Conservation (phyloP, 1,140 invertebrate genomes). For the Diachasmimorpha longicaudata region DNA sequence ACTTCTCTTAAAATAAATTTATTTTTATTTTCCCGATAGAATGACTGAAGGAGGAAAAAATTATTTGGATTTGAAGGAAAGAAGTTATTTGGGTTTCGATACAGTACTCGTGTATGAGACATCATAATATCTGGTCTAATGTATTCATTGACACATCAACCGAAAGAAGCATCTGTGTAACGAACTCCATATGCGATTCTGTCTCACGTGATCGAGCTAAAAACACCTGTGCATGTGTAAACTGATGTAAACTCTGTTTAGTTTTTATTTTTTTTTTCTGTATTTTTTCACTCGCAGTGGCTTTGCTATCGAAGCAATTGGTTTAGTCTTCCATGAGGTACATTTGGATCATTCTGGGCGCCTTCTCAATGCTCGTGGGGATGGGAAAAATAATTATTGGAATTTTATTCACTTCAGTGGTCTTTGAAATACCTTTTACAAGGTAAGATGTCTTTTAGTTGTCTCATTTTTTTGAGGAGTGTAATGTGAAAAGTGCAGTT, state of each 20-base stretch:
- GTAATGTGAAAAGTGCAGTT: background rate
- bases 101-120: background rate
- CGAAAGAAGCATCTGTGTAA: background rate
- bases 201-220: slow-evolving; percentile 51
- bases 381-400: background rate
- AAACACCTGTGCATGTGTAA: slow-evolving; percentile 60
- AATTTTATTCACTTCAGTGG: background rate
- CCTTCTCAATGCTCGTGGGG: background rate
- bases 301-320: background rate
- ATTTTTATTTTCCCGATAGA: too few species aligned
- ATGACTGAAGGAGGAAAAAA: background rate
- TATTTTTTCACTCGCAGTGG: background rate
- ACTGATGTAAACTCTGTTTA: slow-evolving; percentile 18
- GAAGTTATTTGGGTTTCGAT: background rate
- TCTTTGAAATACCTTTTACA: background rate
- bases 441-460: background rate
- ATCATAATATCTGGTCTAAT: background rate
- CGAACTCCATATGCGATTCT: background rate
- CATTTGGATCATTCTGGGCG: background rate
- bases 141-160: background rate
- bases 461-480: background rate
- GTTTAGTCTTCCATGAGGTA: background rate
- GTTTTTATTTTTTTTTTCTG: background rate
- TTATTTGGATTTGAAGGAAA: too few species aligned
- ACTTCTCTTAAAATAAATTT: too few species aligned